A percentile compares a stretch with the other conserved stretches of the same genome.
Evolutionary conservation across 2,797 vertebrate genomes (phyloP).

Genomic region (Hozukius guyotensis): DNA sequence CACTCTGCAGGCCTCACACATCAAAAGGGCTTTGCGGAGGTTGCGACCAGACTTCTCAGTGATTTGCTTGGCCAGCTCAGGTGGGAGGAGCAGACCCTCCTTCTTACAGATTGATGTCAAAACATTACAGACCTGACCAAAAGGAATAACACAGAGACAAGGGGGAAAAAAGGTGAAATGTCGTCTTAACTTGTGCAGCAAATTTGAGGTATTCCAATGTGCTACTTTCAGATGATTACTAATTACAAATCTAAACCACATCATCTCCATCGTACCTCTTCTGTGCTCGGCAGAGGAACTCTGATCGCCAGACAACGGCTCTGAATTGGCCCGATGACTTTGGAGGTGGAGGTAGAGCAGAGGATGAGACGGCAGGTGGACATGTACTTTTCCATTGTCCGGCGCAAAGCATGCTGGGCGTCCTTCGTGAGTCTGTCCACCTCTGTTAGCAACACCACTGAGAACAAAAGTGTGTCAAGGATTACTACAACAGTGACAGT

Average conservation of each 20-base stretch:
- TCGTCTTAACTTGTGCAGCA: neutral
- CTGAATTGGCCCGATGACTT: slow-evolving; percentile 94
- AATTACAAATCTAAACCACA: neutral
- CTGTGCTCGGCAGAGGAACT: slow-evolving; percentile 91
- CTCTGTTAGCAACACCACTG: slow-evolving; percentile 96
- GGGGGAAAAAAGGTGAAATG: neutral
- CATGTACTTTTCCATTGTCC: slow-evolving; percentile 99
- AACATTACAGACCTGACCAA: slow-evolving; percentile 89
- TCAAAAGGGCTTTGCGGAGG: slow-evolving; percentile 94
- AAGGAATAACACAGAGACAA: neutral
- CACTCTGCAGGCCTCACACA: slow-evolving; percentile 97
- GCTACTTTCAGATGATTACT: neutral
- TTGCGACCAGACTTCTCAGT: slow-evolving; percentile 93
- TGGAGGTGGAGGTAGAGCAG: slow-evolving; percentile 96
- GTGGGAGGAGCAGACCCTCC: slow-evolving; percentile 91
- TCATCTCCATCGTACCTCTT: slow-evolving; percentile 85
- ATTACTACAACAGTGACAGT: neutral
- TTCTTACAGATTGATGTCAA: slow-evolving; percentile 92
- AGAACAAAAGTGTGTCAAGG: neutral
- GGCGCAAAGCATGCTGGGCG: slow-evolving; percentile 94
- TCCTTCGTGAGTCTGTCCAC: slow-evolving; percentile 97
- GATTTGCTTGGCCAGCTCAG: slow-evolving; percentile 90
- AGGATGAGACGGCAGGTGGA: slow-evolving; percentile 93
- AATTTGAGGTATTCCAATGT: neutral
- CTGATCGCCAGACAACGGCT: slow-evolving; percentile 94